Evolutionary conservation across 2,113 vertebrate genomes (phyloP), one percentile per base, ranked within the genome.

Genomic region (Rhabdornis inornatus): DNA sequence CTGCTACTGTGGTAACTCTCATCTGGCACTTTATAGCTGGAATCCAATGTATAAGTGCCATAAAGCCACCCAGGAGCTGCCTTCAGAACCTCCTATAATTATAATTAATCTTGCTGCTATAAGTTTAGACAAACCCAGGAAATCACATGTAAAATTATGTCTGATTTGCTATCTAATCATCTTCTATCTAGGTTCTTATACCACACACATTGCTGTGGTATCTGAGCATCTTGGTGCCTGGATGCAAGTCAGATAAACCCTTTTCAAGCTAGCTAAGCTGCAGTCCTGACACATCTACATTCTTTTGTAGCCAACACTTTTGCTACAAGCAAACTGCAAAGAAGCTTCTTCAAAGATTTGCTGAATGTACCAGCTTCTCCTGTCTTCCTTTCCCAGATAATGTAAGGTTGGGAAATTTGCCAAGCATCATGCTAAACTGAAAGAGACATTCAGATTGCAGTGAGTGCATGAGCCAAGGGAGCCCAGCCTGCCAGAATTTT

Each of bases 121-220:
- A 93, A 93, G 88, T 92, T 96, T 77, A 96, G 93, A 91, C 92
- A 96, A 95, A 94, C 71, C 80, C 93, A 95, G 94, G 92, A 97
- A 96, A 96, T 94, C 85, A 96, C 87, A 91, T 85, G 92, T 85
- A 95, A 90, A 96, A 95, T 95, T 96, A 76, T 94, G 61, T 88
- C 71, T 88, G 79, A 93, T 93, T 90, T 74, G 22, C 60, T 90
- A 95, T 95, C 94, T 95, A 88, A 94, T 92, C 92, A 89, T 75
- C 64, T 78, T 91, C 84, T 87, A 95, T 97, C 94, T 96, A 95
- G 64, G 86, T 90, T 96, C 92, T 87, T 87, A 83, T 75, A 94
- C 92, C 76, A 93, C 93, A 97, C 86, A 93, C 95, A 95, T 80
- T 94, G 93, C 93, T 90, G 80, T 92, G 77, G 83, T 95, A 96